These are phyloP conservation scores for Ormyrus pomaceus DNA, from an alignment of 2,888 invertebrate species.

Conservation along the genomic window DNA sequence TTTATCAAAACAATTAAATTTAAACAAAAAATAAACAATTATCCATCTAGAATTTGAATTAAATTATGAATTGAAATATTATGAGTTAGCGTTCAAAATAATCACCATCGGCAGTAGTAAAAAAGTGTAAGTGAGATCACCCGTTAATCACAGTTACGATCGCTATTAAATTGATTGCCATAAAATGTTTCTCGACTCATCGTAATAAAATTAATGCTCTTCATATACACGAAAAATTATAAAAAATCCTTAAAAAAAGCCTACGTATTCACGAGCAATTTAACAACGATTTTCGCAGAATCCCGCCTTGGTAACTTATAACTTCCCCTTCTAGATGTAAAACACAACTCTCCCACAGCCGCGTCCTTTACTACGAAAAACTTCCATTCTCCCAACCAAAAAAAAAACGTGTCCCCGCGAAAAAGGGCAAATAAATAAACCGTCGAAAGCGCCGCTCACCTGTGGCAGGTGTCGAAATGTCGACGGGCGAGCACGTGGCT, in stretches of 20 bases:
- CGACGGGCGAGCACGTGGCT: slow-evolving; percentile 48
- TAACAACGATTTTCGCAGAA: background rate
- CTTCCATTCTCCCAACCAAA: no score
- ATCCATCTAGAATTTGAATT: no score
- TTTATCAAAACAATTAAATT: no score
- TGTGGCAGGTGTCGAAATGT: slow-evolving; percentile 30
- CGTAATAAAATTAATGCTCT: background rate
- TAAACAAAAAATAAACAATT: no score
- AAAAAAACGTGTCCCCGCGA: no score
- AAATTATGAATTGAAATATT: no score
- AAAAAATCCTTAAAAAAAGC: background rate
- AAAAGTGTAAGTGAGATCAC: slow-evolving; percentile 1
- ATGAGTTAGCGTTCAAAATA: no score
- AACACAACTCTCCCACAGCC: no score
- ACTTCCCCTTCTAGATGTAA: no score
- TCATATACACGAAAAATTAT: background rate
- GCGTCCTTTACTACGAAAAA: no score
- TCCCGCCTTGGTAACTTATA: background rate
- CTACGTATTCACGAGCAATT: background rate
- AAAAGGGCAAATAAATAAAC: background rate
- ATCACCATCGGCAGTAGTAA: background rate
- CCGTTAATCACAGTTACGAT: slow-evolving; percentile 13
- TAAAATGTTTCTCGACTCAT: background rate
- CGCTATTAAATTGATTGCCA: background rate
- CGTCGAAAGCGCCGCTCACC: slow-evolving; percentile 29